A percentile compares a stretch with the other conserved stretches of the same genome.
Evolutionary conservation across 2,888 invertebrate species (phyloP).

Genomic region (Apocheima hispidaria): DNA sequence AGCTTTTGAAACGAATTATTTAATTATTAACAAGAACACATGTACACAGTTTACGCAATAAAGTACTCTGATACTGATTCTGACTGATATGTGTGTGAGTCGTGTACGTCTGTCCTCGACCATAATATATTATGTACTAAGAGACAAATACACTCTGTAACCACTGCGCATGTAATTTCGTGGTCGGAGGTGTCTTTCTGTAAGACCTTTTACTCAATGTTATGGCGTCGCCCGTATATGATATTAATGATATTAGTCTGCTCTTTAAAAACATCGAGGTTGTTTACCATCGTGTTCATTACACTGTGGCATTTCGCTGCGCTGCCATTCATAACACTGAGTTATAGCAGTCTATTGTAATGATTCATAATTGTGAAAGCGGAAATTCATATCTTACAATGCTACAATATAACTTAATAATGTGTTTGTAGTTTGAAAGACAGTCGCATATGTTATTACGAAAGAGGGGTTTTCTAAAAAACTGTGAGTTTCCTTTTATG

Average conservation of each 20-base stretch:
- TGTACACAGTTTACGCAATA: too few relatives aligned
- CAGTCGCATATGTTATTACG: slow-evolving; percentile 4
- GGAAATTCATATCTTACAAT: slow-evolving; percentile 41
- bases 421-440: slow-evolving; percentile 19
- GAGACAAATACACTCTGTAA: too few relatives aligned
- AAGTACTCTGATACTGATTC: too few relatives aligned
- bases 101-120: too few relatives aligned
- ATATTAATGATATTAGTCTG: slow-evolving; percentile 9
- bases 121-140: too few relatives aligned
- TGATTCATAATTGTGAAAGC: slow-evolving; percentile 41
- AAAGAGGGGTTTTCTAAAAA: not conserved
- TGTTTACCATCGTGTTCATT: slow-evolving; percentile 19
- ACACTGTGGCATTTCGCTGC: slow-evolving; percentile 27
- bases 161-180: too few relatives aligned
- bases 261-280: slow-evolving; percentile 19
- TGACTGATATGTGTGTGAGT: too few relatives aligned
- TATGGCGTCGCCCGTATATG: not conserved
- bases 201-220: not conserved
- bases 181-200: not conserved
- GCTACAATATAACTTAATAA: slow-evolving; percentile 32
- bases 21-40: too few relatives aligned
- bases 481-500: too few relatives aligned
- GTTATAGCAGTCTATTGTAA: slow-evolving; percentile 42
- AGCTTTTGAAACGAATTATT: too few relatives aligned
- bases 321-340: slow-evolving; percentile 35